Conservation (phyloP, 1,140 invertebrate genomes). For the Nephotettix cincticeps region DNA sequence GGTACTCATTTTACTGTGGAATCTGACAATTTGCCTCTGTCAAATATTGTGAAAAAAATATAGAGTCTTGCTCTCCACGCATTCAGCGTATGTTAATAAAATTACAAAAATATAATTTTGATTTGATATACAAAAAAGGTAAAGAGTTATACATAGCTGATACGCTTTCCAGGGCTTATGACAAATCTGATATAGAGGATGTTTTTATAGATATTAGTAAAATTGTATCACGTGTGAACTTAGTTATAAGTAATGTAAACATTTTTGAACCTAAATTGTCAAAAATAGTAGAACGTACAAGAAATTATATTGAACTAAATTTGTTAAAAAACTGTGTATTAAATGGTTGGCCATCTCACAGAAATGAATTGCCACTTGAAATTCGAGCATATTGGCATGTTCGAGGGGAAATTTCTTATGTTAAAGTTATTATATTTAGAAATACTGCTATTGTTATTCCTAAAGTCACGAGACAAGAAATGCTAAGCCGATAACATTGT, state of each 20-base stretch:
- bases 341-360: not conserved
- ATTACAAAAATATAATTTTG: constrained; percentile 4
- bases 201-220: not conserved
- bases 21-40: not conserved
- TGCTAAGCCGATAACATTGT: not conserved
- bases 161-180: not conserved
- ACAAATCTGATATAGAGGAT: not conserved
- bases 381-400: not conserved
- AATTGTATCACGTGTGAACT: not conserved
- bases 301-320: no score
- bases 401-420: not conserved
- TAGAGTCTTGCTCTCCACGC: not conserved
- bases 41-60: not conserved
- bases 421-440: not conserved
- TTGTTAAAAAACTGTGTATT: not conserved
- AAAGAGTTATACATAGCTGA: constrained; percentile 2
- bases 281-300: no score
- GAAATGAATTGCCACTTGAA: not conserved
- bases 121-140: not conserved
- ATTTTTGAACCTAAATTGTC: not conserved
- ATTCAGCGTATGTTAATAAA: not conserved
- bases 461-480: not conserved
- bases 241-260: not conserved
- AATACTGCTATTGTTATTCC: not conserved
- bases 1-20: not conserved